These are phyloP conservation scores for Eupristina koningsbergeri DNA, from an alignment of 1,140 invertebrate species.

Conservation along the genomic window DNA sequence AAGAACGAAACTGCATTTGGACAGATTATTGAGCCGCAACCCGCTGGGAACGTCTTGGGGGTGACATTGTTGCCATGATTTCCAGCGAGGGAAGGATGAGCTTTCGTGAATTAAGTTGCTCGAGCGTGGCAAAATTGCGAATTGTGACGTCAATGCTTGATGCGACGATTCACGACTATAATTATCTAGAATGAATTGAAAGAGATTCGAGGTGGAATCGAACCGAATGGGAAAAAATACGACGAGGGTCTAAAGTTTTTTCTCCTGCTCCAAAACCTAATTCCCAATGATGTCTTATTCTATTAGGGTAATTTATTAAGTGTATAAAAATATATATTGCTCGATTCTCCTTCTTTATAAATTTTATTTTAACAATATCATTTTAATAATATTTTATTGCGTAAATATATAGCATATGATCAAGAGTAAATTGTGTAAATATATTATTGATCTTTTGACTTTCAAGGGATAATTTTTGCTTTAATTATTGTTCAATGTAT, in stretches of 20 bases:
- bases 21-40: slow-evolving; percentile 19
- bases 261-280: not conserved
- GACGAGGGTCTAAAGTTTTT: not conserved
- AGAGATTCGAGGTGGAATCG: not conserved
- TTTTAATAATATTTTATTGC: no score
- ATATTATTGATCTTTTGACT: no score
- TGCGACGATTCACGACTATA: not conserved
- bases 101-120: not conserved
- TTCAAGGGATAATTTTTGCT: no score
- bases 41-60: not conserved
- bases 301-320: no score
- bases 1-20: not conserved
- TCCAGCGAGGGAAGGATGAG: not conserved
- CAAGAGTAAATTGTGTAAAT: no score
- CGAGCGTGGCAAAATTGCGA: not conserved
- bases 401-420: no score
- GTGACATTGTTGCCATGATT: not conserved
- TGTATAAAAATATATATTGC: no score
- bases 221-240: not conserved
- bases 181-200: not conserved
- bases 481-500: no score
- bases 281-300: not conserved
- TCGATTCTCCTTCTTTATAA: no score
- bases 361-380: no score
- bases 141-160: not conserved